Evolutionary conservation across 2,888 invertebrate species (phyloP).

Genomic region (Tribolium freemani): DNA sequence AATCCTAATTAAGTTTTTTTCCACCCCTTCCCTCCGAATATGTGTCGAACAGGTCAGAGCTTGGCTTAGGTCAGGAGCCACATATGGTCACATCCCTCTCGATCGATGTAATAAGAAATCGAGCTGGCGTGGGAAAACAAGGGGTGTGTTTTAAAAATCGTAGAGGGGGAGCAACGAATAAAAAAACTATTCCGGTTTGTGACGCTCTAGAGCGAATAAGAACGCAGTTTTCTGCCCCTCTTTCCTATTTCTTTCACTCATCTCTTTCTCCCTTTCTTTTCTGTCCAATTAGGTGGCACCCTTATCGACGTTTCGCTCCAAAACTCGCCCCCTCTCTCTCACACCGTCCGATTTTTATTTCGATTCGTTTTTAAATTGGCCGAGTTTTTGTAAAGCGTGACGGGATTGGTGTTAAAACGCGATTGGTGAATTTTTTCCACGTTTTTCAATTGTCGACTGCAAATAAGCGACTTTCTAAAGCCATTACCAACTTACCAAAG

Average conservation of each 20-base stretch:
- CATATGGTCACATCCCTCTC: conserved; percentile 1
- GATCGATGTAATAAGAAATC: neutral
- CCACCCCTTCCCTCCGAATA: neutral
- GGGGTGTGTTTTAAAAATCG: conserved; percentile 58
- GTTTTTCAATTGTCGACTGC: conserved; percentile 3
- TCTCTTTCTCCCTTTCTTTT: conserved; percentile 49
- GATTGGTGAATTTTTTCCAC: conserved; percentile 17
- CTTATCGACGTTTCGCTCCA: conserved; percentile 47
- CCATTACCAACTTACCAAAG: conserved; percentile 36
- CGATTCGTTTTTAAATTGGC: conserved; percentile 30
- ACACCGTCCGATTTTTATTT: conserved; percentile 15
- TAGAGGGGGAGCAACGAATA: conserved; percentile 51
- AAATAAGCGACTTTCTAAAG: conserved; percentile 25
- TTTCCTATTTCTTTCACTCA: conserved; percentile 51
- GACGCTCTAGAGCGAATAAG: conserved; percentile 57
- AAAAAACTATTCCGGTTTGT: conserved; percentile 56
- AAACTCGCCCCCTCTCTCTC: conserved; percentile 7
- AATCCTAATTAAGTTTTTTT: conserved; percentile 49
- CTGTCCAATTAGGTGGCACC: conserved; percentile 53
- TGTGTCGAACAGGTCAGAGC: no score
- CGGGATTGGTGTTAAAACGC: conserved; percentile 16
- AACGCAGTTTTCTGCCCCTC: conserved; percentile 56
- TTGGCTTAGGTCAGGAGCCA: conserved; percentile 4
- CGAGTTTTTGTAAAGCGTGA: conserved; percentile 7
- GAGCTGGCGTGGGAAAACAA: conserved; percentile 43